These are phyloP conservation scores for Metopolophium dirhodum DNA, from an alignment of 1,140 invertebrate genomes.

Conservation along the genomic window DNA sequence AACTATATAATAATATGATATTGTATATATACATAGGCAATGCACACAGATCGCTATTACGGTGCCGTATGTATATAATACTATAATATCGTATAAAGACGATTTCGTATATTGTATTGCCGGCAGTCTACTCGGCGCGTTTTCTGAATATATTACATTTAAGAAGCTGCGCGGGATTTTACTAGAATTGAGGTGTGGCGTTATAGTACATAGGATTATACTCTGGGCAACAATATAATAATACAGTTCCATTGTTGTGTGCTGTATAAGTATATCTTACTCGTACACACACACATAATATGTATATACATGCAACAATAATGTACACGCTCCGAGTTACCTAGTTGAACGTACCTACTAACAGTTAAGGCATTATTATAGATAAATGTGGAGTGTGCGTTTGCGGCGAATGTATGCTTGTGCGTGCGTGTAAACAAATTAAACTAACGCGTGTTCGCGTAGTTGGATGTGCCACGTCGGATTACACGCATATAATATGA, in stretches of 20 bases:
- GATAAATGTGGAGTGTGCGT: background rate
- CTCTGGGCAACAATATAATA: constrained; percentile 34
- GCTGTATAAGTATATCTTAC: background rate
- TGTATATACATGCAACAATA: background rate
- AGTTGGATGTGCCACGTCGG: background rate
- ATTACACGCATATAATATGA: background rate
- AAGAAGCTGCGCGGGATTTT: background rate
- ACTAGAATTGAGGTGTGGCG: background rate
- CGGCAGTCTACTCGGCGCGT: background rate
- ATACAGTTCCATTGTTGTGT: constrained; percentile 7
- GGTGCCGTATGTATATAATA: background rate
- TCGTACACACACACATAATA: background rate
- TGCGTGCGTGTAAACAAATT: constrained; percentile 22
- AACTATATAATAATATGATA: background rate
- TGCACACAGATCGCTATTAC: background rate
- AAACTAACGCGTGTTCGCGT: background rate
- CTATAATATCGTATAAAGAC: background rate
- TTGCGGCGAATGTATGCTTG: background rate
- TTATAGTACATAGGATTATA: background rate
- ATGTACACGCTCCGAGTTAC: background rate
- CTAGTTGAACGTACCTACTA: background rate
- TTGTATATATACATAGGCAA: background rate
- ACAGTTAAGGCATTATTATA: constrained; percentile 27
- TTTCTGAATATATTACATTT: constrained; percentile 13
- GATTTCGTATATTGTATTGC: background rate